phyloP scores from a whole-genome alignment of 2,797 vertebrate species.

The Streptopelia turtur region DNA sequence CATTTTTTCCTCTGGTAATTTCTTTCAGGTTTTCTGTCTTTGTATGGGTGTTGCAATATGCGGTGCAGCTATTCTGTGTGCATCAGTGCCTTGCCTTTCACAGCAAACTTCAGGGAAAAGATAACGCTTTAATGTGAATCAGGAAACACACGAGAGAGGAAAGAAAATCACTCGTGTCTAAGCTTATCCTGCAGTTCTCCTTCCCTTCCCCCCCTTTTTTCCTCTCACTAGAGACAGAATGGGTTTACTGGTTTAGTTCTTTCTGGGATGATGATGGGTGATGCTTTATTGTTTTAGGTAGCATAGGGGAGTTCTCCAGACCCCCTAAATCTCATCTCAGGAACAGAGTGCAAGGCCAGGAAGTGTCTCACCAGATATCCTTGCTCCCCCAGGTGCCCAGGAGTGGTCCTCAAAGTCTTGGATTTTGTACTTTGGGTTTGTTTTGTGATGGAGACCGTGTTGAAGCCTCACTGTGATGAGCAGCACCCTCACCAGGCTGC shows the following conservation, averaged over 20 bases:
- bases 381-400: conserved; percentile 13
- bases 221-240: neutral
- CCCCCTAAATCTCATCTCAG: neutral
- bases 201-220: neutral
- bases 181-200: neutral
- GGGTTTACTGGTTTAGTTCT: neutral
- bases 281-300: neutral
- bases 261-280: neutral
- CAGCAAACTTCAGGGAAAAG: neutral
- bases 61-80: neutral
- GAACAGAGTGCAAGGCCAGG: neutral
- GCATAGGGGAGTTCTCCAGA: neutral
- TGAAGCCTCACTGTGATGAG: conserved; percentile 58
- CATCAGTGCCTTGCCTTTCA: neutral
- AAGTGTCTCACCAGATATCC: neutral
- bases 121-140: neutral
- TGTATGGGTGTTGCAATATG: neutral
- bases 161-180: neutral
- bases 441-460: conserved; percentile 59
- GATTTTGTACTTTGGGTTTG: neutral
- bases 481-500: conserved; percentile 68
- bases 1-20: neutral
- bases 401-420: neutral
- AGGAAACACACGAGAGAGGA: neutral
- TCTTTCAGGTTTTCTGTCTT: neutral